phyloP scores from a whole-genome alignment of 1,140 invertebrate genomes.

The Metopolophium dirhodum region DNA sequence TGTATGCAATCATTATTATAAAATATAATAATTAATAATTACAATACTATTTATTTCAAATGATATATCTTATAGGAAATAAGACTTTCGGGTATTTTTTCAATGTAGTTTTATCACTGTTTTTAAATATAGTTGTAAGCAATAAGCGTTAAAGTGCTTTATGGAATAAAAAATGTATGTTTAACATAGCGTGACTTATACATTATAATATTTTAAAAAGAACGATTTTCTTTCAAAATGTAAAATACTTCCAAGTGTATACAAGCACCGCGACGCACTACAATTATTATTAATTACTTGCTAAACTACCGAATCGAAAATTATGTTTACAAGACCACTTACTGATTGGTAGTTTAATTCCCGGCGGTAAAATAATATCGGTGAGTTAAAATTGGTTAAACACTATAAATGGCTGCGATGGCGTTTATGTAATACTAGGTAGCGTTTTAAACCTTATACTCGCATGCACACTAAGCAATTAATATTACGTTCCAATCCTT shows the following conservation, averaged over 20 bases:
- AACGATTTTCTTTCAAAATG: neutral
- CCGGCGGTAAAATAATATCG: neutral
- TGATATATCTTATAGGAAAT: neutral
- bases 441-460: neutral
- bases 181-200: neutral
- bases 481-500: neutral
- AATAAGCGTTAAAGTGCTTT: neutral
- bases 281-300: neutral
- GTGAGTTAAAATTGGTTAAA: slow-evolving; percentile 36
- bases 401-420: neutral
- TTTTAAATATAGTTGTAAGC: neutral
- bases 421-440: neutral
- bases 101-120: neutral
- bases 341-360: slow-evolving; percentile 32
- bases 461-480: neutral
- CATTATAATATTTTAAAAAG: neutral
- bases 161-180: neutral
- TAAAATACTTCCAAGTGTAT: neutral
- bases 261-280: too few relatives aligned
- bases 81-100: neutral
- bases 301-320: slow-evolving; percentile 22
- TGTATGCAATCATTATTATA: neutral
- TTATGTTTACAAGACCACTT: slow-evolving; percentile 13
- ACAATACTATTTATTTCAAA: neutral
- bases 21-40: neutral